Base-by-base conservation (phyloP, 2,113 vertebrate species). In the Zosterops japonicus region DNA sequence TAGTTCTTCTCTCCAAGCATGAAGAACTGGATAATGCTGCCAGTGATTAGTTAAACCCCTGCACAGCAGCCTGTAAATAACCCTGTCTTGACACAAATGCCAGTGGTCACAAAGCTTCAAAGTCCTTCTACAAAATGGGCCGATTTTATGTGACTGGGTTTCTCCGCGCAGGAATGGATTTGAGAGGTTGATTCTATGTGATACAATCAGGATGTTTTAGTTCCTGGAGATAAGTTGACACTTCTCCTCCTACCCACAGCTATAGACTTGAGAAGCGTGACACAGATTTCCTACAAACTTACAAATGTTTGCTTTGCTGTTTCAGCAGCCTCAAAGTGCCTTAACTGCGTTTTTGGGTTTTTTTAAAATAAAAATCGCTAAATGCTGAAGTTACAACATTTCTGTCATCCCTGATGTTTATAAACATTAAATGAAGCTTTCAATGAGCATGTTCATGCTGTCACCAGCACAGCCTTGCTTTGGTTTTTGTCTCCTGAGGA, bases 171-270 rank as follows among this genome's bases (percentile, higher is more conserved):
- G 78, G 39, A 76, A 76, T 74, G 85, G 59, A 50, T 83, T 63
- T 13, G 89, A 84, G 90, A 96, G 59, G 63, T 41, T 95, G 93
- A 96, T 94, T 93, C 75, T 15, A 59, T 77, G 84, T 95, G 91
- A 95, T 94, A 88, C 92, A 95, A 95, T 95, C 90, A 91, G 91
- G 94, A 80, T 95, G 92, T 77, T 95, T 94, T 80, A 95, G 90
- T 80, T 97, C 93, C 95, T 60, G 71, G 63, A 95, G 95, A 95
- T 72, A 93, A 89, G 74, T 36, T 91, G 82, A 96, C 93, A 95
- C 59, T 94, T 95, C 89, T 95, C 92, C 93, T 96, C 90, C 96
- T 77, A 95, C 93, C 95, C 90, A 90, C 85, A 96, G 92, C 92
- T 70, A 70, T 23, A 93, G 84, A 91, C 93, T 90, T 49, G 5